Percentiles rank a stretch among this genome's conserved stretches.
Conservation (phyloP, 2,888 invertebrate genomes). For the Ferrisia virgata region DNA sequence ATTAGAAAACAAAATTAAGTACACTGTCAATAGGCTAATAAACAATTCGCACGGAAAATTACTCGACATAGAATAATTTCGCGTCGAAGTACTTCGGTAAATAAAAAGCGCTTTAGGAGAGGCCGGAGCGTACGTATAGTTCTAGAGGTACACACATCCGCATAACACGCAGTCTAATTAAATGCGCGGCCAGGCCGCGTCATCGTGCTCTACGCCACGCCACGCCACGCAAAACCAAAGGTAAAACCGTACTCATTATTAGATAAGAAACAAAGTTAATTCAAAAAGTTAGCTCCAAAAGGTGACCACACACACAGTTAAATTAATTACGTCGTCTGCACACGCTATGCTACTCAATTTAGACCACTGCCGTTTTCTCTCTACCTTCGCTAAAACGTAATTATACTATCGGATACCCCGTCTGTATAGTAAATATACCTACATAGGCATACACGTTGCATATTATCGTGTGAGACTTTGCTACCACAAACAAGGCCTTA, state of each 20-base stretch:
- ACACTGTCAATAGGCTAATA: too few relatives aligned
- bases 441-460: background rate
- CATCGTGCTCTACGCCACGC: too few relatives aligned
- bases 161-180: constrained; percentile 10
- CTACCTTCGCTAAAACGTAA: background rate
- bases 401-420: background rate
- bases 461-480: background rate
- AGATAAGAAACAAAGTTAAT: constrained; percentile 29
- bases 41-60: too few relatives aligned
- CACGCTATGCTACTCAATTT: constrained; percentile 14
- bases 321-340: constrained; percentile 20
- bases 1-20: too few relatives aligned
- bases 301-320: constrained; percentile 27
- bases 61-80: background rate
- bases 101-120: background rate
- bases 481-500: background rate
- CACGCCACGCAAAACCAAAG: background rate
- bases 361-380: background rate
- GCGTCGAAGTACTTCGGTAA: background rate
- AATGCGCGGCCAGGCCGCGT: background rate
- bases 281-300: constrained; percentile 18
- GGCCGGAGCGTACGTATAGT: background rate
- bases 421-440: background rate
- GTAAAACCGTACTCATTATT: constrained; percentile 21
- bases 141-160: background rate